phyloP scores from a whole-genome alignment of 1,140 invertebrate genomes.

The Trichogramma pretiosum region DNA sequence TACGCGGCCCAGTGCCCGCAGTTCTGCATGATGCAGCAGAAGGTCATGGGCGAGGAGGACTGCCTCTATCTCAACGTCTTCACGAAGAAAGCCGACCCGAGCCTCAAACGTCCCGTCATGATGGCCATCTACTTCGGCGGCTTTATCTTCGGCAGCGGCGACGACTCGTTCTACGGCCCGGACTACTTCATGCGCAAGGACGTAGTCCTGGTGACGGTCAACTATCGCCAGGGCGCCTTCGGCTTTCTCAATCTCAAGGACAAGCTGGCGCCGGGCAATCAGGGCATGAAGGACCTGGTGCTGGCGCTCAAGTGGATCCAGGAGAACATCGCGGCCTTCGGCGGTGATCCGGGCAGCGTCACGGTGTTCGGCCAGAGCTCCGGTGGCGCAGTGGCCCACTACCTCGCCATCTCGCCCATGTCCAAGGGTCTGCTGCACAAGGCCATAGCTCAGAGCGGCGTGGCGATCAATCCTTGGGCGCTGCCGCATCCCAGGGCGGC shows the following conservation, averaged over 20 bases:
- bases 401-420: slow-evolving; percentile 37
- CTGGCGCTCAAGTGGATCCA: slow-evolving; percentile 86
- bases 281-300: slow-evolving; percentile 82
- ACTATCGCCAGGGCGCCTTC: slow-evolving; percentile 56
- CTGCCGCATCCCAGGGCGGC: neutral
- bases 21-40: slow-evolving; percentile 29
- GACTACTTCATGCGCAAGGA: slow-evolving; percentile 48
- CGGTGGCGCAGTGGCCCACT: slow-evolving; percentile 53
- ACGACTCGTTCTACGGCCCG: slow-evolving; percentile 31
- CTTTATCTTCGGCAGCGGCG: slow-evolving; percentile 46
- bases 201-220: slow-evolving; percentile 56
- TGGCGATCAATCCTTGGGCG: too few relatives aligned
- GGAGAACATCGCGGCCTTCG: slow-evolving; percentile 82
- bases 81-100: slow-evolving; percentile 14
- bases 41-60: slow-evolving; percentile 26
- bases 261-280: slow-evolving; percentile 68
- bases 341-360: slow-evolving; percentile 83
- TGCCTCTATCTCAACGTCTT: neutral
- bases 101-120: neutral
- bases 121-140: neutral
- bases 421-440: slow-evolving; percentile 29
- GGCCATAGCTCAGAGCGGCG: neutral
- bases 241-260: slow-evolving; percentile 41
- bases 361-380: slow-evolving; percentile 91
- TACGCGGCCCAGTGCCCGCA: slow-evolving; percentile 38